These are phyloP conservation scores for Rissa tridactyla DNA, from an alignment of 2,113 vertebrate genomes.

Conservation along the genomic window DNA sequence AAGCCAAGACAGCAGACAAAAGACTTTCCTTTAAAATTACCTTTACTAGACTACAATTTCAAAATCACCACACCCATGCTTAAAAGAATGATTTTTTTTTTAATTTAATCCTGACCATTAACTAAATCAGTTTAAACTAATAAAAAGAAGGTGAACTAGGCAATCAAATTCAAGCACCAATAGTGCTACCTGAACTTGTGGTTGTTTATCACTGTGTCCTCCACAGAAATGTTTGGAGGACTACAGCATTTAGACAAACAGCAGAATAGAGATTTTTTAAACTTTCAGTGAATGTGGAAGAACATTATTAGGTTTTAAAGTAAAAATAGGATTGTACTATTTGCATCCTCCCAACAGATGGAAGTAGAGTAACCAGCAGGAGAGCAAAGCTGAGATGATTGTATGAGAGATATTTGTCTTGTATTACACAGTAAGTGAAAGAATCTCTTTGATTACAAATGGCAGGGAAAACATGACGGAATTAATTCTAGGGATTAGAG, in stretches of 20 bases:
- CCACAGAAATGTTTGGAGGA: not conserved
- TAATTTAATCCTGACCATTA: not conserved
- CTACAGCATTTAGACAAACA: not conserved
- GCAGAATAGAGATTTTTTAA: not conserved
- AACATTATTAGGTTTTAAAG: not conserved
- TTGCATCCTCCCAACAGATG: not conserved
- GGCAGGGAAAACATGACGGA: not conserved
- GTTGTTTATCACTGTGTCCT: not conserved
- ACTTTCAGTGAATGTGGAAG: not conserved
- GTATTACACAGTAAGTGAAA: not conserved
- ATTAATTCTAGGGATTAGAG: not conserved
- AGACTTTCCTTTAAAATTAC: not conserved
- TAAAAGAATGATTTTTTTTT: not conserved
- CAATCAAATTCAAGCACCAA: not conserved
- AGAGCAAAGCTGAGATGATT: not conserved
- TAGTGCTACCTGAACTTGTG: not conserved
- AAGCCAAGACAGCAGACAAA: not conserved
- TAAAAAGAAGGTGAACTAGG: not conserved
- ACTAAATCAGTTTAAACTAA: not conserved
- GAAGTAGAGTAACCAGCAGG: not conserved
- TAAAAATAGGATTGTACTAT: not conserved
- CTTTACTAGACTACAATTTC: not conserved
- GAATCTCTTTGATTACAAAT: not conserved
- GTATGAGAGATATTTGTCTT: not conserved
- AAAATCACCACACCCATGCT: not conserved